Evolutionary conservation across 2,113 vertebrate genomes (phyloP).

Genomic region (Dromas ardeola): DNA sequence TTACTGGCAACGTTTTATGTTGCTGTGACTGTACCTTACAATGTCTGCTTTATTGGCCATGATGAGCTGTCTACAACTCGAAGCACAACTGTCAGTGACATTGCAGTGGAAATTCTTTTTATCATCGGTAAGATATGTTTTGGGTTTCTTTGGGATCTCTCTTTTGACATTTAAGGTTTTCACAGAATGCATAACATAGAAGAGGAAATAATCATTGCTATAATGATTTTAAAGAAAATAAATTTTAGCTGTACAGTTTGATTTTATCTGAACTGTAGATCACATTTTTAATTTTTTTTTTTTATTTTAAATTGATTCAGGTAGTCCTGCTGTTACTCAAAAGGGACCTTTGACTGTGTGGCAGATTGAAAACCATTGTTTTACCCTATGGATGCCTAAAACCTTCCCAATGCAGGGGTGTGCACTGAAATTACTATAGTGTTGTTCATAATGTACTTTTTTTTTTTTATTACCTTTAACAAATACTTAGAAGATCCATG

Average conservation of each 20-base stretch:
- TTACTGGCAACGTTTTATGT: slow-evolving; percentile 97
- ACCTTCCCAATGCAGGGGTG: neutral
- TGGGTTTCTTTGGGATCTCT: neutral
- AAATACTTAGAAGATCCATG: neutral
- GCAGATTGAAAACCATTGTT: neutral
- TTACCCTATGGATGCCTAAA: neutral
- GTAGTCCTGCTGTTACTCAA: neutral
- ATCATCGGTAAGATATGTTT: slow-evolving; percentile 86
- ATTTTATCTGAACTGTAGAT: neutral
- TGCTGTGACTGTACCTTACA: slow-evolving; percentile 97
- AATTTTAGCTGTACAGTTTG: neutral
- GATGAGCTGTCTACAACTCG: slow-evolving; percentile 90
- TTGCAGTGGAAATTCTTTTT: slow-evolving; percentile 97
- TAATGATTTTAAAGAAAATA: neutral
- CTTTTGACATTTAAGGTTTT: neutral
- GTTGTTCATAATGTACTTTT: neutral
- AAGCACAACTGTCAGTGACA: slow-evolving; percentile 97
- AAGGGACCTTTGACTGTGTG: neutral
- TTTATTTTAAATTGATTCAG: neutral
- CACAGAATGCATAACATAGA: neutral
- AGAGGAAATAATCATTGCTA: neutral
- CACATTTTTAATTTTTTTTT: neutral
- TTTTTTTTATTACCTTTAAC: neutral
- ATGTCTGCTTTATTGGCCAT: slow-evolving; percentile 95
- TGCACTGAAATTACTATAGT: neutral